Evolutionary conservation across 2,113 vertebrate species (phyloP), one percentile per base, ranked within the genome.

Genomic region (Paracanthobrama guichenoti): DNA sequence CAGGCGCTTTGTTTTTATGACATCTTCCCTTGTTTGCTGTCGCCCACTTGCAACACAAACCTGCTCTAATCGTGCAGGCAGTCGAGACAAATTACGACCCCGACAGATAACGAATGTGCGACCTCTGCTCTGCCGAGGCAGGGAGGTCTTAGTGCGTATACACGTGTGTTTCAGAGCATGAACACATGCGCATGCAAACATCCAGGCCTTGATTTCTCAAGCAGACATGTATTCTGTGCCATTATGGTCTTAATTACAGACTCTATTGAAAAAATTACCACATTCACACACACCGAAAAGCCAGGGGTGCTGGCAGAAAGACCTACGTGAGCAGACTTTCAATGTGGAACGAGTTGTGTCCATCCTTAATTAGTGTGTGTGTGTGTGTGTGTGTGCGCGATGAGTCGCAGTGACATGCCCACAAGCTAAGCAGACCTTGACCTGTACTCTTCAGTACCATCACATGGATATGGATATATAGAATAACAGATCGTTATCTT

Each of bases 71-170:
- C 71, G 20, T 10, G 31, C 20, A 67, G 39, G 31, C 24, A 84
- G 75, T 57, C 28, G 16, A 72, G 79, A 82, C 71, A 64, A 82
- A 87, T 82, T 85, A 85, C 48, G 11, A 73, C 62, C 77, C 26
- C 22, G 20, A 53, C 35, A 48, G 84, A 81, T 88, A 83, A 88
- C 85, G 84, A 85, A 64, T 64, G 57, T 22, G 6, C 42, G 84
- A 83, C 84, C 86, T 84, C 26, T 74, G 69, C 28, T 60, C 79
- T 53, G 48, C 35, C 39, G 28, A 6, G 55, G 60, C 72, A 77
- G 9, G 74, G 76, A 78, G 50, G 60, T 82, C 75, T 28, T 1
- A 6, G 22, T 35, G 62, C 26, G 11, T 0, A 46, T 10, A 28
- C n/a, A 24, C 31, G 6, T 10, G 11, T 18, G 20, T 24, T 84